Conservation (phyloP, 2,113 vertebrate species). For the Clarias gariepinus region DNA sequence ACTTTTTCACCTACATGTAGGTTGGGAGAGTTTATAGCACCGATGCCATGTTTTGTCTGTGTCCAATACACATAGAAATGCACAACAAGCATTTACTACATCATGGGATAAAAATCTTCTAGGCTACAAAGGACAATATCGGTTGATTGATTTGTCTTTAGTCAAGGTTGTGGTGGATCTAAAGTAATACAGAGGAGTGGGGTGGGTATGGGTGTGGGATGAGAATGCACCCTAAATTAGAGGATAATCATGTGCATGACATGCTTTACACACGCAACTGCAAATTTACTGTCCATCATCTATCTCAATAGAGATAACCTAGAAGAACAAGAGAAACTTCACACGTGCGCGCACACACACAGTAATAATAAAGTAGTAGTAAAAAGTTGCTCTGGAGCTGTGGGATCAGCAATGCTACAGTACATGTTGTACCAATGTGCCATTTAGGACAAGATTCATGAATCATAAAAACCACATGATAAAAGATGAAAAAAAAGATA, state of each 20-base stretch:
- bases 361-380: no score
- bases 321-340: background rate
- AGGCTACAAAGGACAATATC: background rate
- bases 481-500: background rate
- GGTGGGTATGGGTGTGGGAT: no score
- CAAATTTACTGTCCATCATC: background rate
- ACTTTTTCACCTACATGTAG: no score
- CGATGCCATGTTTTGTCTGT: no score
- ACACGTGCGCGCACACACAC: background rate
- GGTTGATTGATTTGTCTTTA: background rate
- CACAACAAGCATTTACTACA: background rate
- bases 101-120: background rate
- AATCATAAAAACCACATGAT: background rate
- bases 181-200: background rate
- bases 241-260: background rate
- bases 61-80: background rate
- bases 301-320: no score
- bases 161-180: background rate
- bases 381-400: no score
- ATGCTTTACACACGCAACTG: background rate
- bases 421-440: background rate
- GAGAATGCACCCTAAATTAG: background rate
- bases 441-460: constrained; percentile 3
- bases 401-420: background rate
- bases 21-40: no score